Base-by-base conservation (phyloP, 2,797 vertebrate species). In the Onychomys leucogaster region DNA sequence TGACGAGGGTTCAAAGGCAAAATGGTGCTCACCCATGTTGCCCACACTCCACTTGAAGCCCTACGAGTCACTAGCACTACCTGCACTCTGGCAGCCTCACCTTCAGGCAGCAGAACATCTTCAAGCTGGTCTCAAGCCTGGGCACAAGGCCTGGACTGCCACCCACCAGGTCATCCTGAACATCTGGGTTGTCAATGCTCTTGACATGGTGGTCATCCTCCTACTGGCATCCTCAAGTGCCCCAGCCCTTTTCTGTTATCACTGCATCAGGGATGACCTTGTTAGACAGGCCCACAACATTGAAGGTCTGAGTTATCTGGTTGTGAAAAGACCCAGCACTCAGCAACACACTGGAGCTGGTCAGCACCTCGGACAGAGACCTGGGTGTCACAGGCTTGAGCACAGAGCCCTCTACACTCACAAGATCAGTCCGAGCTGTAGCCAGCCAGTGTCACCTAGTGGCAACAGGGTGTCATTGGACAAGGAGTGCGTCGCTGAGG, bases 301-400 rank as follows among this genome's bases (percentile, higher is more conserved):
- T 75, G 0, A 92, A 97, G 27, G 3, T 96, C 0, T 90, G 96
- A 0, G 96, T 99, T 7, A 99, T 99, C 16, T 98, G 37, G 99
- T 99, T 95, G 99, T 99, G 0, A 99, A 99, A 99, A 98, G 98
- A 99, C 0, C 99, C 99, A 0, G 99, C 99, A 65, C 99, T 97
- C 23, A 99, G 99, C 98, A 99, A 99, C 91, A 99, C 99, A 0
- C 99, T 99, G 98, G 99, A 99, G 43, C 98, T 99, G 8, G 99
- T 99, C 99, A 99, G 99, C 61, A 99, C 99, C 98, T 98, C 99
- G 89, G 99, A 99, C 99, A 99, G 99, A 16, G 99, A 99, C 98
- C 99, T 99, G 0, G 99, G 99, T 0, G 96, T 98, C 12, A 99
- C 0, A 98, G 99, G 57, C 99, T 99, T 83, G 99, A 99, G 76